Base-by-base conservation (phyloP, 2,888 invertebrate genomes). In the Agonopterix heracliana region DNA sequence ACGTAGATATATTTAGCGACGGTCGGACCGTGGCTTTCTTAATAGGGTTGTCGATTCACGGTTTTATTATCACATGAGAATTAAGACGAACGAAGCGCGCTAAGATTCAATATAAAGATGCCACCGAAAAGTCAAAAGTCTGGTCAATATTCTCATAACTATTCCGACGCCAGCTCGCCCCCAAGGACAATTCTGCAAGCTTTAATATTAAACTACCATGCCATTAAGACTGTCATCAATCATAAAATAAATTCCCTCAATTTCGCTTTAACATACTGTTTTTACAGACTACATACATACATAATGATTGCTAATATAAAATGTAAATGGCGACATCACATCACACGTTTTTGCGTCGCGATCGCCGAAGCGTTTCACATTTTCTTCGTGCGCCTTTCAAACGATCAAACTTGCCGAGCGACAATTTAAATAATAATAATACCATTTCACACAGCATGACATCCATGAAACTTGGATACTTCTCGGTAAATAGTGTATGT, bases 401-500 rank as follows among this genome's bases (percentile, higher is more conserved):
- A 54, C 55, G 43, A 54, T 50, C 42, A 13, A 42, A 42, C 14
- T 42, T 9, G 12, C 10, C 41, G 41, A 41, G 11, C 41, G 41
- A 10, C 8, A 11, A 42, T 13, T 13, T 42, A 9, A 42, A 42
- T 26, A 26, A 26, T 26, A 42, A 9, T 8, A 42, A 14, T 13
- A 45, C 46, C 46, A 34, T 14, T 44, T 45, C 47, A 44, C 41
- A 46, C 7, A 17, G 13, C n/a, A 52, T 45, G 46, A 45, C 54
- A 56, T 44, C 58, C 51, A 52, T 54, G 55, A 50, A 51, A 50
- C 48, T 34, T 45, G 34, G 48, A 52, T 50, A 48, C 44, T 51
- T 57, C 56, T 58, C 55, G 50, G 58, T 57, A 60, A 64, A 62
- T 55, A 59, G 56, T 48, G 38, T 45, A 40, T 48, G 48, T 59